phyloP scores from a whole-genome alignment of 2,888 invertebrate genomes.

The Ligdia adustata region DNA sequence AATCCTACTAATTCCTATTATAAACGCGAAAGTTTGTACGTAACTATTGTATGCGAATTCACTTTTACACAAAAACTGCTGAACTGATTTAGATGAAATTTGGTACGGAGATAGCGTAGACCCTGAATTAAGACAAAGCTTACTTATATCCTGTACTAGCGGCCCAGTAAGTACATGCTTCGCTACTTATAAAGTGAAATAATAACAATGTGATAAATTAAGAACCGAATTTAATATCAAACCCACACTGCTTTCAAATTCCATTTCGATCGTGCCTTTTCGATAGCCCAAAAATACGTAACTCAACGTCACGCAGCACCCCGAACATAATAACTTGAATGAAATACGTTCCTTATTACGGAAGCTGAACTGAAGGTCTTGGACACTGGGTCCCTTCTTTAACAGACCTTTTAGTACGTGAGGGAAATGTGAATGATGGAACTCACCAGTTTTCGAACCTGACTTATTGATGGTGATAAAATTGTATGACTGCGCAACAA shows the following conservation, averaged over 20 bases:
- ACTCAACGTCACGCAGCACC: constrained; percentile 9
- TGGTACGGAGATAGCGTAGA: too few species aligned
- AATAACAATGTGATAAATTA: too few species aligned
- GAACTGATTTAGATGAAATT: too few species aligned
- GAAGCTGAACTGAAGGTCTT: constrained; percentile 14
- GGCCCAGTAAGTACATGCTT: too few species aligned
- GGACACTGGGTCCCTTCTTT: background rate
- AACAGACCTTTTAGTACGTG: constrained; percentile 15
- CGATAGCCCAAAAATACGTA: constrained; percentile 4
- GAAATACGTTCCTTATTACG: constrained; percentile 18
- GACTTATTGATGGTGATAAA: background rate
- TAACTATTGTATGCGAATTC: too few species aligned
- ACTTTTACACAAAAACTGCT: too few species aligned
- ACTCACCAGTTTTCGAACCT: constrained; percentile 5
- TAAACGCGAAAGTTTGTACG: too few species aligned
- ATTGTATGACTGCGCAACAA: background rate
- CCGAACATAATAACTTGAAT: constrained; percentile 16
- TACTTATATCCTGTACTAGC: too few species aligned
- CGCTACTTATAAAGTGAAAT: too few species aligned
- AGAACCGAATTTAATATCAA: too few species aligned
- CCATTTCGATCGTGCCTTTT: background rate
- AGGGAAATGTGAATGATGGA: constrained; percentile 5
- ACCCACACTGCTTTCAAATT: background rate
- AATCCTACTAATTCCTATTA: too few species aligned
- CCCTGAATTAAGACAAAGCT: too few species aligned